Evolutionary conservation across 2,888 invertebrate species (phyloP).

Genomic region (Dorcus parallelipipedus): DNA sequence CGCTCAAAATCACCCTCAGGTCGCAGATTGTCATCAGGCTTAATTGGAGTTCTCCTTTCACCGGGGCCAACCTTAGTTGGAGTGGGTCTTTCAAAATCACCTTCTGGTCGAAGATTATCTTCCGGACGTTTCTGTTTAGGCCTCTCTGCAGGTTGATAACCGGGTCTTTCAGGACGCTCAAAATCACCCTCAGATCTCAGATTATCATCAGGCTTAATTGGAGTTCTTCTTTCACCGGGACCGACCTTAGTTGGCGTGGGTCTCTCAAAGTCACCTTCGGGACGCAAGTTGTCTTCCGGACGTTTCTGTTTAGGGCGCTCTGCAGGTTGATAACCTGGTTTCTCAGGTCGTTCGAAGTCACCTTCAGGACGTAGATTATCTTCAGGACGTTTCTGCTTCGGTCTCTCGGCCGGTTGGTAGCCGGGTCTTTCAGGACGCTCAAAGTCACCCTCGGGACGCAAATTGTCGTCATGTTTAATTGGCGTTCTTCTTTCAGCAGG

Average conservation of each 20-base stretch:
- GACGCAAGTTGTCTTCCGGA: constrained; percentile 58
- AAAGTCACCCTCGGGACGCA: too few species aligned
- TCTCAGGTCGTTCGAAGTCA: too few species aligned
- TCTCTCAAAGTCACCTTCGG: constrained; percentile 57
- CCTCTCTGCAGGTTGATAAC: constrained; percentile 46
- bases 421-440: constrained; percentile 44
- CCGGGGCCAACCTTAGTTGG: too few species aligned
- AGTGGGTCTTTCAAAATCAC: too few species aligned
- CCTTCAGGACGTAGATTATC: too few species aligned
- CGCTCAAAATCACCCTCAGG: too few species aligned
- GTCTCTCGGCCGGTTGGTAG: constrained; percentile 42
- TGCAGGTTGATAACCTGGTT: constrained; percentile 46
- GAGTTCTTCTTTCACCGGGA: constrained; percentile 47
- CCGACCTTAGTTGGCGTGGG: constrained; percentile 47
- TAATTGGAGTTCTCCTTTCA: too few species aligned
- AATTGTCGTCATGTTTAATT: too few species aligned
- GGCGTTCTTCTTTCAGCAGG: too few species aligned
- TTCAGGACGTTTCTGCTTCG: constrained; percentile 42
- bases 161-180: constrained; percentile 43
- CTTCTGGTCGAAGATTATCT: too few species aligned
- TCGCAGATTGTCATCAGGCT: too few species aligned
- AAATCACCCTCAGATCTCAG: constrained; percentile 52
- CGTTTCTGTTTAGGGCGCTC: constrained; percentile 47
- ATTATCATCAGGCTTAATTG: constrained; percentile 54
- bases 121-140: constrained; percentile 44